phyloP scores from a whole-genome alignment of 2,888 invertebrate species.

The Cheilosia variabilis region DNA sequence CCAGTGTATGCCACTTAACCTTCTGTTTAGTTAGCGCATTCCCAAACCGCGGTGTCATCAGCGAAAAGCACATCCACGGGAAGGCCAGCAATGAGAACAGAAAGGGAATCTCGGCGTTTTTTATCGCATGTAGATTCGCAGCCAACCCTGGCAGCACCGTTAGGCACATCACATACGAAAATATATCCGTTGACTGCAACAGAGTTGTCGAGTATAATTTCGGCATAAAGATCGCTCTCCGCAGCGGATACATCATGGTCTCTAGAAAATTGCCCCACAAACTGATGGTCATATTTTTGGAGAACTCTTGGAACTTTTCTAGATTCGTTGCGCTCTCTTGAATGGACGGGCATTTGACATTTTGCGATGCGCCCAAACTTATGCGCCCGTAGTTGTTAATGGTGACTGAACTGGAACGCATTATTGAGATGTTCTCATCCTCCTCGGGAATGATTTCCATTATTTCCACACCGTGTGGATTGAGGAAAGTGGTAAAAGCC shows the following conservation, averaged over 20 bases:
- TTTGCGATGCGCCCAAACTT: constrained; percentile 78
- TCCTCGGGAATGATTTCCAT: constrained; percentile 84
- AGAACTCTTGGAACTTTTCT: constrained; percentile 81
- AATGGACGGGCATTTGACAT: constrained; percentile 77
- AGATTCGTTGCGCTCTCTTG: constrained; percentile 51
- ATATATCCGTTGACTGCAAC: constrained; percentile 81
- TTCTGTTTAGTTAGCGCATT: constrained; percentile 81
- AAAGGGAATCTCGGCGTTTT: constrained; percentile 83
- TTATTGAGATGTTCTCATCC: constrained; percentile 81
- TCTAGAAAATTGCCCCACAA: constrained; percentile 81
- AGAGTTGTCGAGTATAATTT: constrained; percentile 82
- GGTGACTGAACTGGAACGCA: constrained; percentile 82
- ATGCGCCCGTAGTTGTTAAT: constrained; percentile 80
- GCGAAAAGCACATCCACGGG: constrained; percentile 83
- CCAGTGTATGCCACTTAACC: constrained; percentile 82
- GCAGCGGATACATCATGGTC: constrained; percentile 80
- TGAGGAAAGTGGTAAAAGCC: constrained; percentile 81
- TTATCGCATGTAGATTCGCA: constrained; percentile 82
- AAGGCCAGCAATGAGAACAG: constrained; percentile 83
- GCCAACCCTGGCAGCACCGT: constrained; percentile 82
- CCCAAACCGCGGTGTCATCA: constrained; percentile 83
- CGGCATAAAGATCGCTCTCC: constrained; percentile 81
- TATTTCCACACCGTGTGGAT: constrained; percentile 83
- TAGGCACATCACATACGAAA: constrained; percentile 83
- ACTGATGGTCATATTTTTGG: constrained; percentile 80